Evolutionary conservation across 2,888 invertebrate species (phyloP).

Genomic region (Noctua fimbriata): DNA sequence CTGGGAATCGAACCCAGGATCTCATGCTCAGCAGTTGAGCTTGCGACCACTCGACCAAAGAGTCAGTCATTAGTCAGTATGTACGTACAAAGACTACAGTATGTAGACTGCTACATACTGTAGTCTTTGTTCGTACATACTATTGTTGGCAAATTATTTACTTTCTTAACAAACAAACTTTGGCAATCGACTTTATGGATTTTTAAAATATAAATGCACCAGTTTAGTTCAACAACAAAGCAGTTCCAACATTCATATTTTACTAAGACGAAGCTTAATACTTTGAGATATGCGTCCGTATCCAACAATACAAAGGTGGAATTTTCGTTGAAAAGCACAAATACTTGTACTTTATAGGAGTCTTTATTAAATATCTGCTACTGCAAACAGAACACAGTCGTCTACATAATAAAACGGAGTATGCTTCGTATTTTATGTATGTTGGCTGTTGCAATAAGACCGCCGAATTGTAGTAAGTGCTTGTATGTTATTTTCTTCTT

Average conservation of each 20-base stretch:
- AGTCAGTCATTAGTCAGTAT: no score
- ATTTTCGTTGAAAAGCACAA: constrained; percentile 39
- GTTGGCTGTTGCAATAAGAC: constrained; percentile 34
- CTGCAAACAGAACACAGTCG: constrained; percentile 11
- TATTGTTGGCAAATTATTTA: background rate
- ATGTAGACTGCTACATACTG: no score
- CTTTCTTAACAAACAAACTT: background rate
- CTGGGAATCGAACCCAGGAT: no score
- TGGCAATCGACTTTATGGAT: background rate
- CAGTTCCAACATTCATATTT: constrained; percentile 25
- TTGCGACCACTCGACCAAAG: no score
- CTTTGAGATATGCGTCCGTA: constrained; percentile 22
- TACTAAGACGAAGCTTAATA: constrained; percentile 1
- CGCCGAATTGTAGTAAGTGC: background rate
- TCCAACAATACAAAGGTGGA: constrained; percentile 33
- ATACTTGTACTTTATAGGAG: constrained; percentile 34
- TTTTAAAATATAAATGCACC: background rate
- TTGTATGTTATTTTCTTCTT: background rate
- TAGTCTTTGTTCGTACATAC: background rate
- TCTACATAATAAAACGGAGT: constrained; percentile 38
- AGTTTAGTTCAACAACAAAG: background rate
- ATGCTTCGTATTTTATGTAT: constrained; percentile 20
- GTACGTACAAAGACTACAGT: no score
- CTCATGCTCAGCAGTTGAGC: no score
- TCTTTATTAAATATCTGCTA: constrained; percentile 61